Evolutionary conservation across 2,888 invertebrate species (phyloP).

Genomic region (Sycophila texana): DNA sequence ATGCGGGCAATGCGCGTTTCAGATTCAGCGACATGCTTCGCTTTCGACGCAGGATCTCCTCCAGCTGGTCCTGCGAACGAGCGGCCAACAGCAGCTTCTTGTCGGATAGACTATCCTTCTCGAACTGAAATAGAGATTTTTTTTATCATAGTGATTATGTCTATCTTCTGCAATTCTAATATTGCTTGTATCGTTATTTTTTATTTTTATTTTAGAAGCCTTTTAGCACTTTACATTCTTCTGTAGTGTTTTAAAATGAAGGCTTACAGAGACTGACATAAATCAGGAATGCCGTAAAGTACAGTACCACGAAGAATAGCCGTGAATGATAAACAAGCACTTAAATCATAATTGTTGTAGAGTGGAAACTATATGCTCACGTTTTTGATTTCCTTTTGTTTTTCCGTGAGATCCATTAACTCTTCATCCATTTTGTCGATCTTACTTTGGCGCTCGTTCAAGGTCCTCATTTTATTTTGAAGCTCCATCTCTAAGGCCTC

Average conservation of each 20-base stretch:
- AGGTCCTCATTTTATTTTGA: constrained; percentile 80
- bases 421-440: constrained; percentile 84
- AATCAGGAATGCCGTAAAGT: neutral
- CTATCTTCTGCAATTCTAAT: neutral
- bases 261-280: neutral
- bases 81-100: constrained; percentile 76
- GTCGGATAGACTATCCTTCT: constrained; percentile 66
- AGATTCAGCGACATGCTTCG: constrained; percentile 84
- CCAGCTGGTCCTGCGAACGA: constrained; percentile 77
- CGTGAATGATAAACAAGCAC: too few relatives aligned
- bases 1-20: constrained; percentile 78
- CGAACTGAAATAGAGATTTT: constrained; percentile 63
- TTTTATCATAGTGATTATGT: neutral
- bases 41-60: constrained; percentile 77
- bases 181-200: neutral
- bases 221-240: neutral
- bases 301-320: too few relatives aligned
- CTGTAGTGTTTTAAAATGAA: too few relatives aligned
- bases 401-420: constrained; percentile 81
- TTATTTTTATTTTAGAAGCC: neutral
- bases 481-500: constrained; percentile 84
- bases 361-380: constrained; percentile 60
- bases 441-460: constrained; percentile 81
- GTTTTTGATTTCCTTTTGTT: constrained; percentile 76
- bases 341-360: too few relatives aligned